Base-by-base conservation (phyloP, 1,140 invertebrate species). In the Scylla paramamosain region DNA sequence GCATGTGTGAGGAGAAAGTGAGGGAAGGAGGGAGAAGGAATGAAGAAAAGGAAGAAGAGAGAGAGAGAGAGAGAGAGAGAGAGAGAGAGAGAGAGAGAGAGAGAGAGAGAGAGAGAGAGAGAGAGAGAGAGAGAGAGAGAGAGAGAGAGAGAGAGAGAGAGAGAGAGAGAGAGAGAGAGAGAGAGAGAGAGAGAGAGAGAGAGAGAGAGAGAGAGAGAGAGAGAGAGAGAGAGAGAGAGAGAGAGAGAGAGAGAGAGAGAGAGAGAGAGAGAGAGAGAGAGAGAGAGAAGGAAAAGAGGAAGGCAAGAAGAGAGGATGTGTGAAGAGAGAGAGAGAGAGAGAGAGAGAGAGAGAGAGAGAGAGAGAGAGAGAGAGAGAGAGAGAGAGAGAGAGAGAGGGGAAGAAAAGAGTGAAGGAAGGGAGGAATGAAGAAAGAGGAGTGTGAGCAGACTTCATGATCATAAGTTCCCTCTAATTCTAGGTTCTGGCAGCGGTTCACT, bases 401-500 rank as follows among this genome's bases (percentile, higher is more conserved):
- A 3, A 67, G 59, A n/a, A 52, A n/a, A 67, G 59, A 67, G 10
- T 10, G 59, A 67, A 4, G 20, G 59, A 67, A 4, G 20, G 59
- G 20, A 20, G 20, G 10, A 67, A 25, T 10, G 10, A 67, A 67
- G 59, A 67, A 3, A 67, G 59, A n/a, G 20, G 10, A 77, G 20
- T 20, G 67, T 20, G 2, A 77, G 67, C 12, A 77, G 20, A 77
- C 12, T 1, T 25, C 12, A n/a, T n/a, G 20, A n/a, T 77, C n/a
- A 2, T 77, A n/a, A 77, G 67, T n/a, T n/a, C 25, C 67, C 1
- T 77, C 25, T n/a, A 12, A 20, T n/a, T 77, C 1, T 20, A 94
- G 93, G 86, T 94, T 94, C 67, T 94, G 93, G 93, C 93, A 94
- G 67, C 52, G 93, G 29, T 94, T 94, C 59, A 83, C 87, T 8